phyloP scores from a whole-genome alignment of 2,797 vertebrate genomes.

The Chelon labrosus region DNA sequence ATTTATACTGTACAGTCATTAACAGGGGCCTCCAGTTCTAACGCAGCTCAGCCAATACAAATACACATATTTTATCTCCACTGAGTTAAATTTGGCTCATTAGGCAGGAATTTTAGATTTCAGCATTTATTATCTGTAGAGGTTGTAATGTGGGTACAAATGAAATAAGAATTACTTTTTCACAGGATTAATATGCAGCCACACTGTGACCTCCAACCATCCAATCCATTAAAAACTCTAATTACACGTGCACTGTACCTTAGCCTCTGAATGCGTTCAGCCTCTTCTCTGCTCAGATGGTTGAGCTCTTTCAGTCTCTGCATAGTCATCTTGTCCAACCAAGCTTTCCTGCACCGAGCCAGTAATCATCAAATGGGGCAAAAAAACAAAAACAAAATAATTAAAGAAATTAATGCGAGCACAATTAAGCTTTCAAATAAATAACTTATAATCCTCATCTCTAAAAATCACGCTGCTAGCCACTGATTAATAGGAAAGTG shows the following conservation, averaged over 20 bases:
- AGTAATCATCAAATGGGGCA: constrained; percentile 41
- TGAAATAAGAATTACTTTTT: neutral
- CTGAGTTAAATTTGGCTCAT: neutral
- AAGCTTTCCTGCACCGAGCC: constrained; percentile 80
- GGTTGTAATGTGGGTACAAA: neutral
- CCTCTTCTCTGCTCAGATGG: constrained; percentile 81
- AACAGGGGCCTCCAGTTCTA: neutral
- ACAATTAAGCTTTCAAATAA: constrained; percentile 51
- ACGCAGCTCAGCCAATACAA: neutral
- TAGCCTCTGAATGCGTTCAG: constrained; percentile 72
- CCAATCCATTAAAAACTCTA: neutral
- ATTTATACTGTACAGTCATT: neutral
- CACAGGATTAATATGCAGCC: neutral
- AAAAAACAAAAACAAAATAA: neutral
- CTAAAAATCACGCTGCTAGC: constrained; percentile 37
- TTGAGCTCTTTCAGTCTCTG: constrained; percentile 81
- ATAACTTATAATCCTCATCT: constrained; percentile 48
- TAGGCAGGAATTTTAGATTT: neutral
- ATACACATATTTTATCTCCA: neutral
- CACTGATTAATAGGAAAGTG: constrained; percentile 65
- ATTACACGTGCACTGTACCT: constrained; percentile 71
- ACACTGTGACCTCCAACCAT: constrained; percentile 2
- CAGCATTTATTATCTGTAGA: neutral
- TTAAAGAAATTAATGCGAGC: neutral
- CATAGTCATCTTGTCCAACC: constrained; percentile 83